Evolutionary conservation across 2,797 vertebrate species (phyloP).

Genomic region (Esox lucius): DNA sequence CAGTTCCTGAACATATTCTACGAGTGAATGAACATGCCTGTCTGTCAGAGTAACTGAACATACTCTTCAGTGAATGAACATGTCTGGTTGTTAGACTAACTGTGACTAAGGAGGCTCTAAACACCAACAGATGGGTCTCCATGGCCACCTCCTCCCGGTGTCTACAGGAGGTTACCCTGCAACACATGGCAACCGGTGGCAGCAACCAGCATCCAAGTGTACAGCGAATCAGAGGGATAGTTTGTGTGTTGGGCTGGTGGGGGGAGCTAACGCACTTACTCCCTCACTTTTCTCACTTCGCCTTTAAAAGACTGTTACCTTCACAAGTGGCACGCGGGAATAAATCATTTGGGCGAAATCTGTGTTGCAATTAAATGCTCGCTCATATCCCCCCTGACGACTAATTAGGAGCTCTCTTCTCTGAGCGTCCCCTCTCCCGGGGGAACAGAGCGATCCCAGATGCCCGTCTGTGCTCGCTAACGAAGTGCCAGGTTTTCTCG

Average conservation of each 20-base stretch:
- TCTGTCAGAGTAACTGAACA: background rate
- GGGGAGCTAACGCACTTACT: conserved; percentile 54
- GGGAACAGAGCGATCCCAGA: conserved; percentile 72
- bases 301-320: conserved; percentile 84
- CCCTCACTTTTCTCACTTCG: conserved; percentile 69
- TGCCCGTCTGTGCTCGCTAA: conserved; percentile 71
- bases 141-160: conserved; percentile 40
- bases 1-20: conserved; percentile 14
- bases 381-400: conserved; percentile 68
- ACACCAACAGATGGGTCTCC: conserved; percentile 65
- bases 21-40: background rate
- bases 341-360: conserved; percentile 71
- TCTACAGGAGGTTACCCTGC: conserved; percentile 64
- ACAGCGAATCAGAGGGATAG: conserved; percentile 59
- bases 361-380: conserved; percentile 73
- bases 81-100: conserved; percentile 13
- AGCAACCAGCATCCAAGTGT: conserved; percentile 68
- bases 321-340: conserved; percentile 68
- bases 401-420: conserved; percentile 78
- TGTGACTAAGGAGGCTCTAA: conserved; percentile 13
- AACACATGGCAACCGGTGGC: conserved; percentile 63
- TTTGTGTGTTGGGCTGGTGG: conserved; percentile 38
- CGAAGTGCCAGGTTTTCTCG: conserved; percentile 63
- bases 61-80: conserved; percentile 27
- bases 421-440: conserved; percentile 55